Conservation (phyloP, 2,113 vertebrate genomes). For the Pogona vitticeps region DNA sequence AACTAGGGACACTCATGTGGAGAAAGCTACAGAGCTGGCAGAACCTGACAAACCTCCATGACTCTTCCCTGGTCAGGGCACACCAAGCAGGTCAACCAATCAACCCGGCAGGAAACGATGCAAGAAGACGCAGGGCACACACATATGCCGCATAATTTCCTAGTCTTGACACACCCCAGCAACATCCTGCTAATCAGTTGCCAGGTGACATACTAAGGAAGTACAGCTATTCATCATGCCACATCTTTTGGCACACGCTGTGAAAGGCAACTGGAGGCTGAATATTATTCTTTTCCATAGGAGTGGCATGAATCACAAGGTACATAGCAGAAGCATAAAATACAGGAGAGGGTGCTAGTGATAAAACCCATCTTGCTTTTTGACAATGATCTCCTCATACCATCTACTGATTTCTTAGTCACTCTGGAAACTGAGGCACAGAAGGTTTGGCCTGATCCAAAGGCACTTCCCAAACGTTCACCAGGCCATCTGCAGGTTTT, state of each 20-base stretch:
- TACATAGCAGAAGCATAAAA: background rate
- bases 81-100: conserved; percentile 50
- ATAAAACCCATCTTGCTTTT: background rate
- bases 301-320: background rate
- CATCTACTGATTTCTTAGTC: background rate
- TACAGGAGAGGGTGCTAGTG: background rate
- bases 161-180: conserved; percentile 59
- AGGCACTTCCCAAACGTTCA: no score
- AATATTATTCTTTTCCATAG: background rate
- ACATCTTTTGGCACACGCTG: background rate
- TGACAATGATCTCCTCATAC: background rate
- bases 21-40: background rate
- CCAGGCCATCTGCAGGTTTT: no score
- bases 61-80: conserved; percentile 46
- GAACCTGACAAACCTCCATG: no score
- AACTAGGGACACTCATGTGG: no score
- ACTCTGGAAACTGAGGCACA: background rate
- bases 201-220: conserved; percentile 53
- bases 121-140: conserved; percentile 37
- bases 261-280: background rate
- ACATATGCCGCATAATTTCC: conserved; percentile 57
- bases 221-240: conserved; percentile 41
- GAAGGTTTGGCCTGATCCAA: background rate
- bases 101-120: conserved; percentile 51
- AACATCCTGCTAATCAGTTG: conserved; percentile 57